Base-by-base conservation (phyloP, 2,888 invertebrate genomes). In the Geotrupes spiniger region DNA sequence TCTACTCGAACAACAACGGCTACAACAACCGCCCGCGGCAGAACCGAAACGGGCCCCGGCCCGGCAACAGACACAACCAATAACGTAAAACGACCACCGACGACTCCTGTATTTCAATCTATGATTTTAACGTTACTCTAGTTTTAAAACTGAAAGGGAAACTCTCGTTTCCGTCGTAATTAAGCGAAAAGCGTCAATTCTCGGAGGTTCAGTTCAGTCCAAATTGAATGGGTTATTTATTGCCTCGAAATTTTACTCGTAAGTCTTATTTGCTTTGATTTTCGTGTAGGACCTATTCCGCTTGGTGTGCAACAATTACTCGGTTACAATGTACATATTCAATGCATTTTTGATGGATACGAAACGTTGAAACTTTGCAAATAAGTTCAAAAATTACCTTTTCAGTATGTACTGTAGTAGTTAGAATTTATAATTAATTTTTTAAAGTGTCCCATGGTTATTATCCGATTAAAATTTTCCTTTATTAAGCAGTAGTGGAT, bases 1-100 rank as follows among this genome's bases (percentile, higher is more conserved):
- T 65, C 52, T 69, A 69, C 49, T 64, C 69, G 50, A 70, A 72
- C 57, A 70, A 70, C 56, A 69, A 69, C 49, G 65, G 66, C 41
- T 69, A 66, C 48, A 66, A 60, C 53, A 61, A 58, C 51, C 56
- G 68, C 47, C 66, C 65, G 45, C 62, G 64, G 53, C 64, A 63
- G 36, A 63, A 63, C 39, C 55, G 64, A 41, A 59, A 63, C 58
- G 68, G 66, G 38, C 64, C 67, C 45, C 51, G 63, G 47, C 40
- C 60, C 36, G 21, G 37, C 11, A 55, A 45, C 44, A 51, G 53
- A 51, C 52, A 47, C 26, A 52, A 54, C 42, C 52, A 54, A 50
- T 52, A 52, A 52, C 51, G 45, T 16, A 21, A 21, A 21, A 33
- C 14, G 36, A 12, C 17, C 21, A 25, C 15, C 21, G 5, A n/a